phyloP scores from a whole-genome alignment of 2,113 vertebrate species.

The Sclerurus mexicanus region DNA sequence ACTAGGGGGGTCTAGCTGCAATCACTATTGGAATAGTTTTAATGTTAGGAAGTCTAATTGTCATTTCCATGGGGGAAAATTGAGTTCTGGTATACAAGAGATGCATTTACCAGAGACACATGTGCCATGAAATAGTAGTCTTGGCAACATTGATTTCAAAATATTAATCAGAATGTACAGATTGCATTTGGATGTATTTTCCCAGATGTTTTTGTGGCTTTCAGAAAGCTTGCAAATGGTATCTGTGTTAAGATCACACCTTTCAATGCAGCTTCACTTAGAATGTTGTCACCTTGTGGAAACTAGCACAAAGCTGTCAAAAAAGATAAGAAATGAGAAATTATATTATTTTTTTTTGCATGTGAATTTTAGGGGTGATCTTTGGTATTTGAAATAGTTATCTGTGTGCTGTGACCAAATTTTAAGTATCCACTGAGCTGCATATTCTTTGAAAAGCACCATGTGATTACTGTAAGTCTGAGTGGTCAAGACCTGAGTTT shows the following conservation, averaged over 20 bases:
- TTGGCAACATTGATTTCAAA: background rate
- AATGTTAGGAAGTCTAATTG: background rate
- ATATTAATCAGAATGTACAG: background rate
- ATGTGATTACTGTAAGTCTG: background rate
- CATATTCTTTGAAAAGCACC: background rate
- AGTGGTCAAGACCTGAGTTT: background rate
- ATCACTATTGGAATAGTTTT: background rate
- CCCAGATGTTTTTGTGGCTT: background rate
- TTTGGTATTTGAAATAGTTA: background rate
- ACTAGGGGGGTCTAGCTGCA: too few species aligned
- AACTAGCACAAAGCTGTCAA: background rate
- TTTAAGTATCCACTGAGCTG: background rate
- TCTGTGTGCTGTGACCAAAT: background rate
- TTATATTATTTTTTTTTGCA: background rate
- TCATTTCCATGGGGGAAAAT: background rate
- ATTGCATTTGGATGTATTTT: background rate
- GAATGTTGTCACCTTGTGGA: background rate
- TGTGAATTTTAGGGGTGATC: background rate
- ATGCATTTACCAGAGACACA: background rate
- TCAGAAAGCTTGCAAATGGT: background rate
- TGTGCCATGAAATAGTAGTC: background rate
- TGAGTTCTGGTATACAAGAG: background rate
- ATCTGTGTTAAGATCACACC: background rate
- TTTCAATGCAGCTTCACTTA: background rate
- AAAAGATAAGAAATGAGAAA: background rate